Evolutionary conservation across 2,888 invertebrate genomes (phyloP), one percentile per base, ranked within the genome.

Genomic region (Drosophila ezoana): DNA sequence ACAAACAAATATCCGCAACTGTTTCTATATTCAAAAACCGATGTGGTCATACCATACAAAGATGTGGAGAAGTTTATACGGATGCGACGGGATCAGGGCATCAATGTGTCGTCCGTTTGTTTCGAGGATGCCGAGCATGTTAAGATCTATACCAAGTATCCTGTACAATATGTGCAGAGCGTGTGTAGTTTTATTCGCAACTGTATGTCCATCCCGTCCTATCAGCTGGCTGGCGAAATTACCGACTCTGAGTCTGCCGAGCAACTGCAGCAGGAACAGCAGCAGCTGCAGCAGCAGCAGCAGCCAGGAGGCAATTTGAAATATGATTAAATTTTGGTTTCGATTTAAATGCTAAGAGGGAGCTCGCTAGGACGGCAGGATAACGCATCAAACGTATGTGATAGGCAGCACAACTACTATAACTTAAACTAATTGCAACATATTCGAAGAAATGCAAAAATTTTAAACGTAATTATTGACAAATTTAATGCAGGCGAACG

Each of bases 71-170:
- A 94, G 67, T 95, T 96, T 83, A 94, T 94, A 9, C 92, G 93
- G 37, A 92, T 93, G 63, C 93, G 95, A 4, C 93, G 94, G 61
- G 92, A 93, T 59, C 92, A 93, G 44, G 95, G 95, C 9, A 93
- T 95, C 0, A 92, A 93, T 66, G 95, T 95, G 0, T 93, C 94
- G 20, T 92, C 93, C 33, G 92, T 95, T 38, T 94, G 95, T 64
- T 96, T 95, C 91, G 94, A 95, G 61, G 94, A 95, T 84, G 95
- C 96, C 10, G 94, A 95, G n/a, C 96, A 96, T 91, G 96, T 96
- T 0, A 94, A 95, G 82, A 96, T 96, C 89, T 94, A 94, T 72
- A 93, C 94, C 13, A 93, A 93, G 65, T 94, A 96, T 89, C 94
- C 94, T 41, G 93, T 94, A 47, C 93, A 94, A 70, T 95, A 95